Evolutionary conservation across 1,140 invertebrate species (phyloP).

Genomic region (Oscheius sp.): DNA sequence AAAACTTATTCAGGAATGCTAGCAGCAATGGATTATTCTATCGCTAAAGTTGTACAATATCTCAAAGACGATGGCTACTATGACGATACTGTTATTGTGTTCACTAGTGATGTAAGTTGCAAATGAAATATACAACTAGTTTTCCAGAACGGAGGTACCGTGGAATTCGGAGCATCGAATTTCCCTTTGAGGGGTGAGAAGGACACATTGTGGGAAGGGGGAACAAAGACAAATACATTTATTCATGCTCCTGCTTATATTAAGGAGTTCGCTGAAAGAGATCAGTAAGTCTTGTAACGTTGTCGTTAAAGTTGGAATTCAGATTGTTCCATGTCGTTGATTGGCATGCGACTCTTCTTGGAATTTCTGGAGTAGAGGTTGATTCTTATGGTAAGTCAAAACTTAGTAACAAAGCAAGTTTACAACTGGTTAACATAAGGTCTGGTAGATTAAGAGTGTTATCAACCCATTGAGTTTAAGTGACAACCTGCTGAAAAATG

Average conservation of each 20-base stretch:
- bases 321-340: conserved; percentile 58
- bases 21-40: conserved; percentile 62
- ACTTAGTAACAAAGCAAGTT: not conserved
- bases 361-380: conserved; percentile 42
- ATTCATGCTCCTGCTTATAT: conserved; percentile 50
- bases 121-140: not conserved
- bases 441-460: no score
- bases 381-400: conserved; percentile 43
- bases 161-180: conserved; percentile 63
- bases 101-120: conserved; percentile 61
- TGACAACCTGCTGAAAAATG: no score
- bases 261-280: conserved; percentile 31
- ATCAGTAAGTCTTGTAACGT: conserved; percentile 38
- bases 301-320: conserved; percentile 19
- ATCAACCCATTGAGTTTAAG: no score
- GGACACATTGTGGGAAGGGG: conserved; percentile 65
- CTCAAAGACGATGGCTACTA: conserved; percentile 63
- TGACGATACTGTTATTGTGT: conserved; percentile 64
- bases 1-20: conserved; percentile 64
- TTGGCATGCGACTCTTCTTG: conserved; percentile 53
- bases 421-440: no score
- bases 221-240: conserved; percentile 58
- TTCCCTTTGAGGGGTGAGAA: conserved; percentile 65
- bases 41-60: conserved; percentile 63
- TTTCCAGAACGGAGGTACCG: conserved; percentile 63